Evolutionary conservation across 2,888 invertebrate species (phyloP).

Genomic region (Nemurella pictetii): DNA sequence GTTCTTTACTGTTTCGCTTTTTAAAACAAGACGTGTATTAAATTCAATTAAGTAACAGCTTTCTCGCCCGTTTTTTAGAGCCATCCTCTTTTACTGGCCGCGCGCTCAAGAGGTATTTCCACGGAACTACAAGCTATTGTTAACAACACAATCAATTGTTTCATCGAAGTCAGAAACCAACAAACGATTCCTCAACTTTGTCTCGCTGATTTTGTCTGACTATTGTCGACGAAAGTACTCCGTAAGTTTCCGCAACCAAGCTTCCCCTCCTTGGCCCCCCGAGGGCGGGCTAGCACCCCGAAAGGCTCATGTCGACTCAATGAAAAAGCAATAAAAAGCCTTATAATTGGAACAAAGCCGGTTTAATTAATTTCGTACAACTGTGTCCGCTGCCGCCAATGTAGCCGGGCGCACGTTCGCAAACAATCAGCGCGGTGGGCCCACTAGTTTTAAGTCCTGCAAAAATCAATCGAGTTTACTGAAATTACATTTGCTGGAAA

Average conservation of each 20-base stretch:
- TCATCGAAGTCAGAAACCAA: neutral
- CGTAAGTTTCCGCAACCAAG: neutral
- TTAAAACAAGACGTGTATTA: neutral
- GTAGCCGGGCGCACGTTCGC: neutral
- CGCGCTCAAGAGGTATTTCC: neutral
- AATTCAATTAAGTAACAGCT: neutral
- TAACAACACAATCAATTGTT: neutral
- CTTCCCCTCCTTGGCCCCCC: neutral
- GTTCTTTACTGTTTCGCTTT: neutral
- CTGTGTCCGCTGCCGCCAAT: neutral
- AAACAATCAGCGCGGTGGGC: slow-evolving; percentile 19
- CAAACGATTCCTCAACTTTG: neutral
- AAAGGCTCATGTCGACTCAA: neutral
- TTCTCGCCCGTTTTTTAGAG: neutral
- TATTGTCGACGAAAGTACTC: neutral
- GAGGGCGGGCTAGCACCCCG: neutral
- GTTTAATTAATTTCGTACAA: slow-evolving; percentile 27
- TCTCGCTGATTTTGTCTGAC: neutral
- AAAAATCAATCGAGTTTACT: slow-evolving; percentile 6
- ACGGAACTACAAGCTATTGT: neutral
- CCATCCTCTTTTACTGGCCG: neutral
- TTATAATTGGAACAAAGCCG: slow-evolving; percentile 9
- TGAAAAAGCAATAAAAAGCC: slow-evolving; percentile 28
- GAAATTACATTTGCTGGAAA: neutral
- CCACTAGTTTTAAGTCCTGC: slow-evolving; percentile 2